Evolutionary conservation across 35 echinoderm and acorn worm genomes (phyloP).

Genomic region (Amphiura filiformis): DNA sequence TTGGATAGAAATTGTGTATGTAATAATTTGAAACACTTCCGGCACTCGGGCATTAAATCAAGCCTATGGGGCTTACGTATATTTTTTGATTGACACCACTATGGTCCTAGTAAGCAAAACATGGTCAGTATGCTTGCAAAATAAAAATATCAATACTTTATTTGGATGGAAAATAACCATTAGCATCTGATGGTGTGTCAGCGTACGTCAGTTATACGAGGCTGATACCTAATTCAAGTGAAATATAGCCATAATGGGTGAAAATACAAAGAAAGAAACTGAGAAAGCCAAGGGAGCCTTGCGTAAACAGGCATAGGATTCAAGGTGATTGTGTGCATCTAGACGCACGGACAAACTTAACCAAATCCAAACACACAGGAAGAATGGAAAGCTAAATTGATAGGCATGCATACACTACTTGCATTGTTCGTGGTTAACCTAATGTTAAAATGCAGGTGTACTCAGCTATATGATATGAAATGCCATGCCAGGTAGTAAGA

Average conservation of each 20-base stretch:
- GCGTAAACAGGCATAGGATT: neutral
- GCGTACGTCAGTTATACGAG: neutral
- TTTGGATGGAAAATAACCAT: constrained; percentile 11
- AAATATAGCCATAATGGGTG: neutral
- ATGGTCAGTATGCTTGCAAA: constrained; percentile 3
- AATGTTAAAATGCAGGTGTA: constrained; percentile 15
- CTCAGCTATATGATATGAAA: neutral
- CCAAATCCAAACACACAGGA: neutral
- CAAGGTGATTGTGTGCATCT: neutral
- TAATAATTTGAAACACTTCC: constrained; percentile 15
- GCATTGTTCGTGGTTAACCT: neutral
- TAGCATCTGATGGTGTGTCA: neutral
- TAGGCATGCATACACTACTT: neutral
- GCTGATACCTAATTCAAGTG: neutral
- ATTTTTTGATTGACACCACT: neutral
- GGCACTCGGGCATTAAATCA: neutral
- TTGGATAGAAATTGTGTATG: constrained; percentile 15
- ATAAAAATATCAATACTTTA: constrained; percentile 16
- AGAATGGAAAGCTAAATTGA: neutral
- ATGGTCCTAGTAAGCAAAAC: neutral
- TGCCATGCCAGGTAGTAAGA: too few relatives aligned
- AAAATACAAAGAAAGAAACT: neutral
- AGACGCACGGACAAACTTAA: neutral
- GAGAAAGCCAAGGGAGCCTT: neutral
- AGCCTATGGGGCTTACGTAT: neutral